These are phyloP conservation scores for Lagopus leucura DNA, from an alignment of 2,113 vertebrate genomes.

Conservation along the genomic window DNA sequence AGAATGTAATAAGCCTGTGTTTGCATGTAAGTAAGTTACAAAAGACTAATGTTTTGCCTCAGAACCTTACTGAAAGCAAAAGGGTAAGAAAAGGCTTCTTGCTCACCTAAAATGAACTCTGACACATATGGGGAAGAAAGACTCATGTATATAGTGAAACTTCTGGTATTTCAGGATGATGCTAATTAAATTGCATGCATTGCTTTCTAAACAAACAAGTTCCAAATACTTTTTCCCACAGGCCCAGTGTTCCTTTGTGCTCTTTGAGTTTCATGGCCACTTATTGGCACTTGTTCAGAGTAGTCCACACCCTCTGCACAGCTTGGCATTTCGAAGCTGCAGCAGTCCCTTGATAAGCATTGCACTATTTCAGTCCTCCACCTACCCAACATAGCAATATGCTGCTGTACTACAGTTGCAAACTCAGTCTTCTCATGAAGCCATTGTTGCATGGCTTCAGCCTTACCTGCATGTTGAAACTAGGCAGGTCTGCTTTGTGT, in stretches of 20 bases:
- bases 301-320: not conserved
- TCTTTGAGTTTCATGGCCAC: not conserved
- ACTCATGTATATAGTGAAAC: slow-evolving; percentile 18
- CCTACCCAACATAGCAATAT: not conserved
- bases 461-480: slow-evolving; percentile 9
- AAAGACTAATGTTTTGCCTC: not conserved
- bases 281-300: slow-evolving; percentile 13
- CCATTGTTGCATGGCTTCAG: not conserved
- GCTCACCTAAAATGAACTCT: slow-evolving; percentile 20
- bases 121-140: not conserved
- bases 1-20: not conserved
- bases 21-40: not conserved
- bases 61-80: not conserved
- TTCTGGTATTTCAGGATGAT: slow-evolving; percentile 44
- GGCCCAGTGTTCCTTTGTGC: slow-evolving; percentile 29
- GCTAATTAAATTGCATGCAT: slow-evolving; percentile 28
- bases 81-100: not conserved
- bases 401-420: not conserved
- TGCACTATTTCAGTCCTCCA: not conserved
- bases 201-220: slow-evolving; percentile 34
- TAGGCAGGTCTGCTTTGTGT: slow-evolving; percentile 16
- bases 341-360: not conserved
- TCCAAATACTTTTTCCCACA: slow-evolving; percentile 43
- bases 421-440: not conserved
- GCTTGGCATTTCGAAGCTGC: not conserved